phyloP scores from a whole-genome alignment of 2,113 vertebrate species.

The Platichthys stellatus region DNA sequence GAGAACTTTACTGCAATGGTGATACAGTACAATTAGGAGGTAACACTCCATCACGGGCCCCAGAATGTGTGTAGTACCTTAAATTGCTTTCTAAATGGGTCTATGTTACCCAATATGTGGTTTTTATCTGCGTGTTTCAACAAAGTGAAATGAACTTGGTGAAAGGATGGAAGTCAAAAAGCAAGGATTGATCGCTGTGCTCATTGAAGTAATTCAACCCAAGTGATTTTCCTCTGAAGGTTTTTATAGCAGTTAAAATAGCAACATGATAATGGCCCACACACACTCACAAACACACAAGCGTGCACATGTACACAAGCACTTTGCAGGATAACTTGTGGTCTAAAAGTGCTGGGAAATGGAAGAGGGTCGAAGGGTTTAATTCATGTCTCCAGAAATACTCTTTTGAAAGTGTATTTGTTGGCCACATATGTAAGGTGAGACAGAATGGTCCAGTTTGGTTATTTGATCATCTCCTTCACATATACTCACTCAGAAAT shows the following conservation, averaged over 20 bases:
- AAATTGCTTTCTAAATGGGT: conserved; percentile 83
- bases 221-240: conserved; percentile 70
- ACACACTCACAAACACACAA: conserved; percentile 38
- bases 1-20: conserved; percentile 67
- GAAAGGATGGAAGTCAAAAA: conserved; percentile 74
- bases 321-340: conserved; percentile 80
- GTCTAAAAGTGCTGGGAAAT: conserved; percentile 78
- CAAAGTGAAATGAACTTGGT: conserved; percentile 77
- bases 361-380: conserved; percentile 79
- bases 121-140: conserved; percentile 76
- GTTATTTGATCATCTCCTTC: conserved; percentile 69
- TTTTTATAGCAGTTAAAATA: conserved; percentile 84
- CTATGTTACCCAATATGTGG: conserved; percentile 84
- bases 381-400: conserved; percentile 74
- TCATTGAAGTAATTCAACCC: conserved; percentile 79
- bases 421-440: conserved; percentile 68
- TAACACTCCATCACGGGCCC: conserved; percentile 74
- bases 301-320: conserved; percentile 30
- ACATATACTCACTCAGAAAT: conserved; percentile 31
- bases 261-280: conserved; percentile 71
- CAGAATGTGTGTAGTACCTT: conserved; percentile 71
- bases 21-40: conserved; percentile 82
- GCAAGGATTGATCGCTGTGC: conserved; percentile 79
- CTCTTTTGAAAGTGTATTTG: conserved; percentile 66
- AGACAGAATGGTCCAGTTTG: conserved; percentile 51